These are phyloP conservation scores for Sinosuthora webbiana DNA, from an alignment of 2,113 vertebrate genomes.

Conservation along the genomic window DNA sequence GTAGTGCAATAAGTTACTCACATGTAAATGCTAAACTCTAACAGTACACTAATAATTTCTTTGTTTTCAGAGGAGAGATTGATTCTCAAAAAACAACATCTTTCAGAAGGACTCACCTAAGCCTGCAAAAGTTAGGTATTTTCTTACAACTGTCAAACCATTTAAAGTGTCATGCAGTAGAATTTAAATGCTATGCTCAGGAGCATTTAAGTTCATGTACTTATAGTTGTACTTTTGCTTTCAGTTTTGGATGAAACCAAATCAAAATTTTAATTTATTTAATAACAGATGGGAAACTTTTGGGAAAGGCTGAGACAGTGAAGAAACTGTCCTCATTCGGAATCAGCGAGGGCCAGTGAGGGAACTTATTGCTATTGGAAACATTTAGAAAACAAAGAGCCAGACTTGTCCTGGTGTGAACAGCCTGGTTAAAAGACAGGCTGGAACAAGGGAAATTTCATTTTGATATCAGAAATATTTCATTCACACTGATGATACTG, in stretches of 20 bases:
- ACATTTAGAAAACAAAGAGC: not conserved
- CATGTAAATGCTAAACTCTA: not conserved
- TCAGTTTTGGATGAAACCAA: not conserved
- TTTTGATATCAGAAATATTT: not conserved
- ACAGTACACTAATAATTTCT: not conserved
- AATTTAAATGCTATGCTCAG: not conserved
- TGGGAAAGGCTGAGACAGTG: not conserved
- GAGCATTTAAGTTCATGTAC: not conserved
- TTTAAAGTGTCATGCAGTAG: not conserved
- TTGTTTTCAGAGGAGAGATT: not conserved
- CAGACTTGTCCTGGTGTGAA: not conserved
- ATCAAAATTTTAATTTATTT: not conserved
- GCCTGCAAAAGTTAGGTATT: not conserved
- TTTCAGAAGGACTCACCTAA: not conserved
- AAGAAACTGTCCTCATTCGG: not conserved
- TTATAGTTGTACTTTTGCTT: not conserved
- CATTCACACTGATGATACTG: not conserved
- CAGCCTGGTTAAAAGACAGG: not conserved
- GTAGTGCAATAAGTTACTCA: not conserved
- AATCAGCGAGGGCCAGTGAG: not conserved
- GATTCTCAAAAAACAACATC: not conserved
- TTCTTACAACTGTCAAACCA: not conserved
- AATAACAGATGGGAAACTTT: accelerated
- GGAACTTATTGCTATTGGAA: not conserved
- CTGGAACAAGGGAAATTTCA: not conserved